These are phyloP conservation scores for Trichopoda pennipes DNA, from an alignment of 2,888 invertebrate species.

Conservation along the genomic window DNA sequence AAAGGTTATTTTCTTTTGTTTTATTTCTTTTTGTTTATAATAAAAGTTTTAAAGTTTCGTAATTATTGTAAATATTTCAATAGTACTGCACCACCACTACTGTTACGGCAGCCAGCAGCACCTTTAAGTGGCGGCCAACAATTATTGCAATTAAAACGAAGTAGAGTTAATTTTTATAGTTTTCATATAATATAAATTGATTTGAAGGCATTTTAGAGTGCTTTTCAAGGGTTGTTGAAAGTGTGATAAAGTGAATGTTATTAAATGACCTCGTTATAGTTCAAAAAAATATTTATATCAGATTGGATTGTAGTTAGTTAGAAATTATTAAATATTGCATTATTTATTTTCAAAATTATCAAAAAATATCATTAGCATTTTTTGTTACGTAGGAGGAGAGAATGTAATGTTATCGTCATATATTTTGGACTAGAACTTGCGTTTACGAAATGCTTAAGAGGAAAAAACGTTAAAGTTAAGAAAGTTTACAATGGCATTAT, in stretches of 20 bases:
- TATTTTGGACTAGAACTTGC: too few relatives aligned
- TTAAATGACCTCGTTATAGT: background rate
- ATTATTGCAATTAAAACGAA: slow-evolving; percentile 32
- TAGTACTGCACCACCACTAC: slow-evolving; percentile 1
- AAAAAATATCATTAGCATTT: too few relatives aligned
- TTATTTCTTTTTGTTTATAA: background rate
- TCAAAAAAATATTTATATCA: background rate
- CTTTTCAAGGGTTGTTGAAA: slow-evolving; percentile 31
- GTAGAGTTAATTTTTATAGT: slow-evolving; percentile 14
- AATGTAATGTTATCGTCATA: too few relatives aligned
- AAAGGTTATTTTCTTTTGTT: slow-evolving; percentile 22
- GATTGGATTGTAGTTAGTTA: too few relatives aligned
- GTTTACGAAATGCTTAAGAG: too few relatives aligned
- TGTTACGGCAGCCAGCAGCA: background rate
- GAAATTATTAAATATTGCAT: too few relatives aligned
- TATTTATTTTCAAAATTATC: too few relatives aligned
- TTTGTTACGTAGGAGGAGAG: too few relatives aligned
- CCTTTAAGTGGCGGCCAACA: slow-evolving; percentile 18
- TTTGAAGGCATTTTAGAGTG: background rate
- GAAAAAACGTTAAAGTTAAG: too few relatives aligned
- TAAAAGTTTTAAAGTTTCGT: slow-evolving; percentile 14
- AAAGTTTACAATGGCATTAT: too few relatives aligned
- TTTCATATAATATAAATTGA: background rate
- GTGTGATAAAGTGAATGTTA: slow-evolving; percentile 21
- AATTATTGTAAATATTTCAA: slow-evolving; percentile 2